Evolutionary conservation across 2,888 invertebrate genomes (phyloP), one percentile per base, ranked within the genome.

Genomic region (Zhuqinia jingwanae): DNA sequence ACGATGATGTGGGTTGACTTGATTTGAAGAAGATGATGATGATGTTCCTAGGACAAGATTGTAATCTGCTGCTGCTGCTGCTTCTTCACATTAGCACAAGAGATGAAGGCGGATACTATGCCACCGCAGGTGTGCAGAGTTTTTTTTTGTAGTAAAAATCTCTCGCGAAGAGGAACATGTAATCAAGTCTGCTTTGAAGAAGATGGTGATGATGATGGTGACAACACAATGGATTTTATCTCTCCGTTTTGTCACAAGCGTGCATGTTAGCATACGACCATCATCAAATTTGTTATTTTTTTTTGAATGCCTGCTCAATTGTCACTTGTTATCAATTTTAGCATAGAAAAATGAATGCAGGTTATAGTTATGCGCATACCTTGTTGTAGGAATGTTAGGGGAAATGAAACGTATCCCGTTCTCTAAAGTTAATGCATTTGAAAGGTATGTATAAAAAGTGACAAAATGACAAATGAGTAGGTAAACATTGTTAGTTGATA

Each of bases 351-450:
- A 36, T 36, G 27, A 60, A 3, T 17, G 27, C 60, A 6, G 60
- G 13, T 17, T 20, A 13, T 50, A 22, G 22, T 17, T 42, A 10
- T 22, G n/a, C n/a, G n/a, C 10, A 25, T 13, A 58, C 58, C 20
- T 17, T 8, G 2, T 58, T 22, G 10, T 17, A 2, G 17, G 20
- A n/a, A 17, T 10, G 20, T 2, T n/a, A 53, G 17, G 30, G 30
- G 53, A 75, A 53, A 10, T 20, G 56, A 75, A 50, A 73, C 30
- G 53, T 75, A 53, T 75, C 73, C 20, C 53, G 15, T 20, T 6
- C n/a, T n/a, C n/a, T n/a, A n/a, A n/a, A n/a, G n/a, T n/a, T 53
- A 30, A 27, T 75, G 73, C 50, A 75, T 30, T 75, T 56, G 75
- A 75, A 53, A 42, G 53, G 73, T 17, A n/a, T n/a, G n/a, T n/a